Conservation (phyloP, 1,140 invertebrate genomes). For the Hyposmocoma kahamanoa region DNA sequence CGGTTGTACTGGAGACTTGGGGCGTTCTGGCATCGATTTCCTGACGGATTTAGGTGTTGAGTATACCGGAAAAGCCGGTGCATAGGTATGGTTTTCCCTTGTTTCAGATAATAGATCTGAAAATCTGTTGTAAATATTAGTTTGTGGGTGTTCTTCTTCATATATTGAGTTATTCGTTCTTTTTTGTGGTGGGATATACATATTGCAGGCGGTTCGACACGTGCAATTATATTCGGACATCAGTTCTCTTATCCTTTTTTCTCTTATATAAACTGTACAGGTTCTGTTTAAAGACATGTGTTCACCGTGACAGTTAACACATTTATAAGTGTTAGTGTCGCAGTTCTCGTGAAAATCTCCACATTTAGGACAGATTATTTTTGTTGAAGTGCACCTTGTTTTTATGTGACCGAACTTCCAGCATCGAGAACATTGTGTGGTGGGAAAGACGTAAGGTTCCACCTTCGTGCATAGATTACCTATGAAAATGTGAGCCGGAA, state of each 20-base stretch:
- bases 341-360: slow-evolving; percentile 3
- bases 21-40: neutral
- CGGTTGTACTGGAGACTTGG: neutral
- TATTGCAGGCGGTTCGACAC: neutral
- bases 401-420: slow-evolving; percentile 3
- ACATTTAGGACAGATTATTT: slow-evolving; percentile 8
- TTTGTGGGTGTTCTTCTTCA: neutral
- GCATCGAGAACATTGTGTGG: slow-evolving; percentile 4
- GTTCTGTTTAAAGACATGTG: slow-evolving; percentile 6
- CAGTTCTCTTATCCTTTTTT: slow-evolving; percentile 2
- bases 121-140: neutral
- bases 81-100: neutral
- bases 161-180: neutral
- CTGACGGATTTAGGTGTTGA: neutral
- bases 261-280: neutral
- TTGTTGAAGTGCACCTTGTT: neutral
- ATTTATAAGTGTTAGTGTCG: neutral
- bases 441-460: neutral
- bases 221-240: slow-evolving; percentile 5
- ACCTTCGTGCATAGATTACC: neutral
- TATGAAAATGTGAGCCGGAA: neutral
- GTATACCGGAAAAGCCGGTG: neutral
- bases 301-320: neutral
- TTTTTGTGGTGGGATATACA: neutral
- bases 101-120: neutral